A percentile compares a stretch with the other conserved stretches of the same genome.
phyloP scores from a whole-genome alignment of 2,797 vertebrate genomes.

The Pelobates cultripes region DNA sequence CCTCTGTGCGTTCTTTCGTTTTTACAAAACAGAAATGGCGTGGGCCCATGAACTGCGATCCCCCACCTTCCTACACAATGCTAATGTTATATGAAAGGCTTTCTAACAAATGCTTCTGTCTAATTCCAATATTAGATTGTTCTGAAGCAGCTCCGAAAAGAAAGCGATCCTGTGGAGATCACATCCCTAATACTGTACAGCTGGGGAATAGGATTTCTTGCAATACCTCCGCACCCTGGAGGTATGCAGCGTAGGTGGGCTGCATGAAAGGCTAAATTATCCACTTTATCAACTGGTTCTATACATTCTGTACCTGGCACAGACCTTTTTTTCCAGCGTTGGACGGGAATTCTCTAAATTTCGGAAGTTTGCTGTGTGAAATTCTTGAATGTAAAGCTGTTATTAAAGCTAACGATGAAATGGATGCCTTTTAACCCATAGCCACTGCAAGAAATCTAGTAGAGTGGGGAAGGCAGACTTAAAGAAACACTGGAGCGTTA shows the following conservation, averaged over 20 bases:
- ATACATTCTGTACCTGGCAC: not conserved
- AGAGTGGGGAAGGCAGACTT: no score
- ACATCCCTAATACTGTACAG: not conserved
- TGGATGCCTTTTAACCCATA: not conserved
- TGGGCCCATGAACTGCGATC: slow-evolving; percentile 6
- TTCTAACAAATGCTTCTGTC: slow-evolving; percentile 36
- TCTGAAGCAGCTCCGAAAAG: slow-evolving; percentile 9
- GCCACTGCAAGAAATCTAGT: not conserved
- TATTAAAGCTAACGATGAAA: not conserved
- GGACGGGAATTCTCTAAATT: not conserved
- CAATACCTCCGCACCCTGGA: not conserved
- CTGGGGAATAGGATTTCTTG: slow-evolving; percentile 20
- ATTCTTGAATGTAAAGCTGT: not conserved
- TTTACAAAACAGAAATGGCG: slow-evolving; percentile 31
- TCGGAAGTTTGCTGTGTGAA: not conserved
- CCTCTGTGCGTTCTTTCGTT: slow-evolving; percentile 14
- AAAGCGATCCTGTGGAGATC: slow-evolving; percentile 21
- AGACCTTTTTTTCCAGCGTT: not conserved
- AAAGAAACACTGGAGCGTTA: no score
- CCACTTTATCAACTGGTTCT: slow-evolving; percentile 10
- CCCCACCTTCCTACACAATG: slow-evolving; percentile 26
- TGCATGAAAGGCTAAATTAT: slow-evolving; percentile 6
- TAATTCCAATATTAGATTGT: slow-evolving; percentile 48
- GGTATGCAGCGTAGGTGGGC: slow-evolving; percentile 25
- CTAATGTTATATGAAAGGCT: slow-evolving; percentile 25